Conservation (phyloP, 2,797 vertebrate genomes). For the Perdix hodgsoniae region DNA sequence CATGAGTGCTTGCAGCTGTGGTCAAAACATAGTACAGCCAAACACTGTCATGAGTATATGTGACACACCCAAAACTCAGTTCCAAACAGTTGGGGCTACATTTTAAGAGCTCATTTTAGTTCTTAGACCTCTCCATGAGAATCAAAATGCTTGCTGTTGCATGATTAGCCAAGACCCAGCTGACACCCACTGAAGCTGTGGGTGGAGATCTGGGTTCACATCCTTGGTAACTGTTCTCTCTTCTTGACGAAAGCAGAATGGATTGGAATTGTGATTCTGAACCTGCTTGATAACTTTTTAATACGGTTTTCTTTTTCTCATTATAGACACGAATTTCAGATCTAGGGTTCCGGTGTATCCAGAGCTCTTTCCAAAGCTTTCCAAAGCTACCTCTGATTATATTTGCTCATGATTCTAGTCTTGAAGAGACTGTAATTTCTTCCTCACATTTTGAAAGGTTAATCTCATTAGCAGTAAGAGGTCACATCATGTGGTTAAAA, state of each 20-base stretch:
- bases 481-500: neutral
- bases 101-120: constrained; percentile 1
- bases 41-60: neutral
- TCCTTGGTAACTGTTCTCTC: neutral
- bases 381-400: neutral
- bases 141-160: neutral
- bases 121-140: neutral
- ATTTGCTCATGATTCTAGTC: neutral
- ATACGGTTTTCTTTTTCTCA: neutral
- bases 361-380: constrained; percentile 17
- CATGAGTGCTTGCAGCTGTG: constrained; percentile 20
- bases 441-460: constrained; percentile 32
- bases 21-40: neutral
- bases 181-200: neutral
- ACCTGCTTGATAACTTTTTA: neutral
- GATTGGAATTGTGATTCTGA: neutral
- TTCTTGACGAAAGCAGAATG: neutral
- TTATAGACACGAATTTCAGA: neutral
- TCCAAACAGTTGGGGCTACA: neutral
- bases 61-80: constrained; percentile 34
- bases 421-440: constrained; percentile 46
- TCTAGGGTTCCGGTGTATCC: neutral
- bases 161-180: constrained; percentile 16
- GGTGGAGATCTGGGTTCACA: neutral
- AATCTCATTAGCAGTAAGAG: neutral